These are phyloP conservation scores for Bujurquina vittata DNA, from an alignment of 2,113 vertebrate species.

Conservation along the genomic window DNA sequence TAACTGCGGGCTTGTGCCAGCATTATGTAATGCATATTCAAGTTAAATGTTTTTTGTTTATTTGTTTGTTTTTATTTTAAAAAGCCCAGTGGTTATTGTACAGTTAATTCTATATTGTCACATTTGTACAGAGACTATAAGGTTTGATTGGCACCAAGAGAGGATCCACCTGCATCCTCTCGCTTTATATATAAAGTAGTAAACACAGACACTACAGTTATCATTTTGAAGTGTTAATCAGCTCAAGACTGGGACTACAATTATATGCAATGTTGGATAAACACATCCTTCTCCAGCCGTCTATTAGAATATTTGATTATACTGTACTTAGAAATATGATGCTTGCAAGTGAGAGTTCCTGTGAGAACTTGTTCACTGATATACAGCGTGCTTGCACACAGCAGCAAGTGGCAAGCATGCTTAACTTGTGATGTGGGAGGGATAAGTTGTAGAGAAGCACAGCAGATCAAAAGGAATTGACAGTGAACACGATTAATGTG, in stretches of 20 bases:
- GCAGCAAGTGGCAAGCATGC: background rate
- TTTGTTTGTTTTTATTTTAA: background rate
- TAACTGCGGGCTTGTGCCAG: background rate
- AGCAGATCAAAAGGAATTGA: slow-evolving; percentile 28
- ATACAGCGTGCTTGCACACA: background rate
- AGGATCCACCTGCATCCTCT: slow-evolving; percentile 36
- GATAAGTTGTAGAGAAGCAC: slow-evolving; percentile 16
- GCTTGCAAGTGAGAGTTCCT: slow-evolving; percentile 12
- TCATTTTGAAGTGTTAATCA: slow-evolving; percentile 49
- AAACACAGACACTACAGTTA: slow-evolving; percentile 45
- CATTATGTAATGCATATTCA: background rate
- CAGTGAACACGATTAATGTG: slow-evolving; percentile 24
- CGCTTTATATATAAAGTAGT: background rate
- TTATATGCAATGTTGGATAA: slow-evolving; percentile 30
- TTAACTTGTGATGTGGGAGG: slow-evolving; percentile 27
- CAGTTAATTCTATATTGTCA: background rate
- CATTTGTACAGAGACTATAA: background rate
- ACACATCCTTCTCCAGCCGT: slow-evolving; percentile 27
- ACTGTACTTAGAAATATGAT: slow-evolving; percentile 25
- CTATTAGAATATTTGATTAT: slow-evolving; percentile 24
- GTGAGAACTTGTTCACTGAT: background rate
- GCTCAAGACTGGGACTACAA: slow-evolving; percentile 35
- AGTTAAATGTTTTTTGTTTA: background rate
- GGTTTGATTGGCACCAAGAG: slow-evolving; percentile 18
- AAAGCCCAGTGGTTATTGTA: background rate